These are phyloP conservation scores for Chalcis sispes DNA, from an alignment of 2,888 invertebrate species.

Conservation along the genomic window DNA sequence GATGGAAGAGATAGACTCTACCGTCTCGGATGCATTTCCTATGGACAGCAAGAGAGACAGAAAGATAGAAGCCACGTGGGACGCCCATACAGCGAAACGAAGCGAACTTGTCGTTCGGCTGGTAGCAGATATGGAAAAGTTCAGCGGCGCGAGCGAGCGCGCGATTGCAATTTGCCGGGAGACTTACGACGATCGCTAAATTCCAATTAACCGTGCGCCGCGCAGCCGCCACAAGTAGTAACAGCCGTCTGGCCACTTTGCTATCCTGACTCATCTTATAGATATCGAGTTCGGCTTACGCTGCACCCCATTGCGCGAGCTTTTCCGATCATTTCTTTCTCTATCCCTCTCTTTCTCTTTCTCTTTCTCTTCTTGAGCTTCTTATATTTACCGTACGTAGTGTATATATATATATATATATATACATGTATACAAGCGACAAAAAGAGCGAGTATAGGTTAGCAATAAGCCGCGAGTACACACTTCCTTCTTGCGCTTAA, in stretches of 20 bases:
- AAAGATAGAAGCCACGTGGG: neutral
- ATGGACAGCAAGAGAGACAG: neutral
- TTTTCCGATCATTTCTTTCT: too few relatives aligned
- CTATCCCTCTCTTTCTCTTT: neutral
- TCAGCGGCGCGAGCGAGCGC: conserved; percentile 43
- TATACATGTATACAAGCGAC: neutral
- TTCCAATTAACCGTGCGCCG: conserved; percentile 70
- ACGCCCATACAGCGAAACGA: neutral
- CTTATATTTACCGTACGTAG: neutral
- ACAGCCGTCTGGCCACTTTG: neutral
- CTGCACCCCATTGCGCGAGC: neutral
- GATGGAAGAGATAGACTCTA: neutral
- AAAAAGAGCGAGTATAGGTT: too few relatives aligned
- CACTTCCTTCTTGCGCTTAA: conserved; percentile 1
- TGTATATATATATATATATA: neutral
- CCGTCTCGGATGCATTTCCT: neutral
- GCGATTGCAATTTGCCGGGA: conserved; percentile 65
- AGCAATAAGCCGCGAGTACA: too few relatives aligned
- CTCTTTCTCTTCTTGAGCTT: neutral
- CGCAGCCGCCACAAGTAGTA: neutral
- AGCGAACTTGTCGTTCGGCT: too few relatives aligned
- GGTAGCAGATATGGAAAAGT: neutral
- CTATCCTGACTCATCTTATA: conserved; percentile 8
- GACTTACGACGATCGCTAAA: conserved; percentile 69
- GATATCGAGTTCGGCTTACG: neutral